These are phyloP conservation scores for Nymphalis c-album DNA, from an alignment of 2,888 invertebrate genomes.

Conservation along the genomic window DNA sequence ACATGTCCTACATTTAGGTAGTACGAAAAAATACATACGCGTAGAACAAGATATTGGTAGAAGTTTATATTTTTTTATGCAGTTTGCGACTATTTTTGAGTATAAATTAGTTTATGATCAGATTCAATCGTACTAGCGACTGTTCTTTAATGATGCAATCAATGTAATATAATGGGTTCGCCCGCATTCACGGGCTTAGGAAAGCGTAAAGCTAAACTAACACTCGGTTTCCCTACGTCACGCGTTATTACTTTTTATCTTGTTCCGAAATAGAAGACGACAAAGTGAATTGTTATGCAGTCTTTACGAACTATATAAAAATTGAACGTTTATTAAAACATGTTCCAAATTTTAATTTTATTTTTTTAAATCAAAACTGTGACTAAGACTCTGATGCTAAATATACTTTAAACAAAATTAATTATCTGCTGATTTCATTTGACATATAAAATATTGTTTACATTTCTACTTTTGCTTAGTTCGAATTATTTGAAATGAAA, in stretches of 20 bases:
- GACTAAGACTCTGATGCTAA: too few relatives aligned
- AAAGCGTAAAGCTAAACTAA: conserved; percentile 28
- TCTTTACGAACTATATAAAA: background rate
- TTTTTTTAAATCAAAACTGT: background rate
- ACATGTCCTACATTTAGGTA: too few relatives aligned
- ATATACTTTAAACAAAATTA: too few relatives aligned
- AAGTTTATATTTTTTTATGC: background rate
- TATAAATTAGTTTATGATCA: background rate
- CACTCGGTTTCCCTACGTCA: conserved; percentile 26
- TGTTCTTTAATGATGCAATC: background rate
- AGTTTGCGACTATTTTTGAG: too few relatives aligned
- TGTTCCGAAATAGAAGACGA: conserved; percentile 12
- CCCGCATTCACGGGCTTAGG: conserved; percentile 17
- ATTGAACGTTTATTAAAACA: background rate
- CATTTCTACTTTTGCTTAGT: background rate
- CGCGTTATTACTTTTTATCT: conserved; percentile 19
- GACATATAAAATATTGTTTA: background rate
- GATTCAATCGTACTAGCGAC: background rate
- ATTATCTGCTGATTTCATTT: background rate
- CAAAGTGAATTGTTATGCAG: background rate
- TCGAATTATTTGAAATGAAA: background rate
- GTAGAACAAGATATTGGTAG: too few relatives aligned
- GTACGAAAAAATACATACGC: too few relatives aligned
- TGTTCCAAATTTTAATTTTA: background rate
- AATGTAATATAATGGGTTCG: conserved; percentile 1